Base-by-base conservation (phyloP, 2,113 vertebrate species). In the Pelodiscus sinensis region DNA sequence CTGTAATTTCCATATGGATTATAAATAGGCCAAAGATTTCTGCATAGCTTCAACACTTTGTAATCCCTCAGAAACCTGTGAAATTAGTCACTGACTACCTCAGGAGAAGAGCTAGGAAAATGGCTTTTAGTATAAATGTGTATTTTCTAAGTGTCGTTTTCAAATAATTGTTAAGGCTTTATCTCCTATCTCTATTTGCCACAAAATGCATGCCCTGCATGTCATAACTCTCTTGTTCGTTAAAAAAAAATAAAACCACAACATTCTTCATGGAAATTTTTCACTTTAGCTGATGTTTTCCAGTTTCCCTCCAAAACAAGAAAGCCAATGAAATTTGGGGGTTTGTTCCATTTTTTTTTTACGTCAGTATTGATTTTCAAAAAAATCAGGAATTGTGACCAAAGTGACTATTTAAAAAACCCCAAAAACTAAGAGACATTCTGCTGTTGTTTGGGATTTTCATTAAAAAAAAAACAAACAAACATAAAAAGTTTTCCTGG, bases 141-240 rank as follows among this genome's bases (percentile, higher is more conserved):
- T 4, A 9, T 27, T 77, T 4, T 5, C 11, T 50, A 25, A 3
- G 29, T 31, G 31, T 35, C 38, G 25, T 18, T 44, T 9, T 0
- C 1, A 22, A 83, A 78, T 10, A 51, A 3, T 9, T 44, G 4
- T 6, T 51, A 6, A 77, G 18, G n/a, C 71, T 94, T 21, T 60
- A 24, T 8, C 88, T 51, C 71, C 0, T 0, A 90, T 25, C 7
- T 22, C 5, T 65, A 21, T 13, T 9, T 12, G 19, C 79, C 52
- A 38, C 50, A 89, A 88, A 9, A 21, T 1, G 38, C 4, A 25
- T 1, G 25, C 0, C 21, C 91, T 44, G 35, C 88, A 84, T 54
- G 93, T 81, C 81, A 81, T 24, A 86, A 2, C 35, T 58, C 73
- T n/a, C 82, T 80, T 90, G 84, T 73, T 58, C 44, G 35, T 21